A percentile compares a stretch with the other conserved stretches of the same genome.
These are phyloP conservation scores for Pyralis farinalis DNA, from an alignment of 2,888 invertebrate species.

Conservation along the genomic window DNA sequence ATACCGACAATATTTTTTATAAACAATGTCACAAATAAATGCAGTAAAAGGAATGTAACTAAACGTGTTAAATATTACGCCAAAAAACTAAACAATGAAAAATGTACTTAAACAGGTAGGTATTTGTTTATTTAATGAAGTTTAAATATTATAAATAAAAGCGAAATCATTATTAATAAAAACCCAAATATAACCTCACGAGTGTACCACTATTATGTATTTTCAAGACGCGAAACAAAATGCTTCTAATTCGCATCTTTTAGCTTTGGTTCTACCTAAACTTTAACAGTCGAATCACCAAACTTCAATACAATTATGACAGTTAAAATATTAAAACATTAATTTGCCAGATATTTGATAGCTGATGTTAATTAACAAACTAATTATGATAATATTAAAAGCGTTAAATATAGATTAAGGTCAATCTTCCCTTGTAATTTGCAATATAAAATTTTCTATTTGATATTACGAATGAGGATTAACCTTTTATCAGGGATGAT, in stretches of 20 bases:
- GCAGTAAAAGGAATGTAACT: background rate
- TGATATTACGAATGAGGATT: conserved; percentile 5
- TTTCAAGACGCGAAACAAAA: background rate
- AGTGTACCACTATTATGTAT: too few species aligned
- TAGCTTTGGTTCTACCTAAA: conserved; percentile 7
- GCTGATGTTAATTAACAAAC: background rate
- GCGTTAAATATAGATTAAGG: background rate
- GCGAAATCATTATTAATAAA: too few species aligned
- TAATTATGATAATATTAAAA: conserved; percentile 4
- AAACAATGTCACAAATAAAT: too few species aligned
- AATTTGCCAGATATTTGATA: conserved; percentile 1
- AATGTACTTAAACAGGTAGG: too few species aligned
- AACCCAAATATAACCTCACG: too few species aligned
- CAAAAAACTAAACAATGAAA: too few species aligned
- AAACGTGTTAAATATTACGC: background rate
- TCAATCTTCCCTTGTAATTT: conserved; percentile 1
- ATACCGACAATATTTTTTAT: too few species aligned
- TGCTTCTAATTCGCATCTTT: conserved; percentile 1
- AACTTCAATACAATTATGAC: background rate
- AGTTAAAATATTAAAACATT: conserved; percentile 4
- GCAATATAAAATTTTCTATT: background rate
- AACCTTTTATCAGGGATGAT: background rate
- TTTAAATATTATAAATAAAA: too few species aligned
- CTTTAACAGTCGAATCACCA: conserved; percentile 4
- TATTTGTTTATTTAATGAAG: too few species aligned